A percentile compares a stretch with the other conserved stretches of the same genome.
Conservation (phyloP, 1,140 invertebrate species). For the Neodiprion lecontei region DNA sequence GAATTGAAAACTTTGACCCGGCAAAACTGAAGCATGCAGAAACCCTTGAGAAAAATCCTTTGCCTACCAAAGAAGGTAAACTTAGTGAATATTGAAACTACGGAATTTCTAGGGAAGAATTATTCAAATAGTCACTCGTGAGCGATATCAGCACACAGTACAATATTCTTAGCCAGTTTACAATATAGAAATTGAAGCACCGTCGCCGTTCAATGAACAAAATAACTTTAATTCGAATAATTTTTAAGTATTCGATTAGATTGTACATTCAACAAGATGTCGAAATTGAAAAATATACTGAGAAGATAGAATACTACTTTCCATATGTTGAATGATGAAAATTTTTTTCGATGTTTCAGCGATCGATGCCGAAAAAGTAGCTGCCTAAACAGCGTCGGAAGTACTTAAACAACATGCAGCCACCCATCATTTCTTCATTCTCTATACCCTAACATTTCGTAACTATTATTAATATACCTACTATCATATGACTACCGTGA, state of each 20-base stretch:
- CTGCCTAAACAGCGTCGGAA: slow-evolving; percentile 33
- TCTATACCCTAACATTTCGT: slow-evolving; percentile 54
- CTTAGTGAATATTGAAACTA: neutral
- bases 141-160: too few species aligned
- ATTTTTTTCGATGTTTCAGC: slow-evolving; percentile 42
- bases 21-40: slow-evolving; percentile 87
- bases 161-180: too few species aligned
- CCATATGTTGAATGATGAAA: neutral
- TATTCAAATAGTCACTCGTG: too few species aligned
- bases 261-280: too few species aligned
- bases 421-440: slow-evolving; percentile 48
- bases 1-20: slow-evolving; percentile 87
- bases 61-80: slow-evolving; percentile 75
- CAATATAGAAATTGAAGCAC: neutral
- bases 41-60: slow-evolving; percentile 88
- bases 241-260: too few species aligned
- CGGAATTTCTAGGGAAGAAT: slow-evolving; percentile 3
- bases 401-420: slow-evolving; percentile 4
- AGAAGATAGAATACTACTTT: neutral
- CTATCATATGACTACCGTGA: slow-evolving; percentile 1
- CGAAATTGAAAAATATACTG: too few species aligned
- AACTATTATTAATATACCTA: slow-evolving; percentile 49
- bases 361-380: slow-evolving; percentile 50
- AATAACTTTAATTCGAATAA: too few species aligned
- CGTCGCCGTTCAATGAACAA: neutral